Conservation (phyloP, 2,888 invertebrate species). For the Andrena minutula region DNA sequence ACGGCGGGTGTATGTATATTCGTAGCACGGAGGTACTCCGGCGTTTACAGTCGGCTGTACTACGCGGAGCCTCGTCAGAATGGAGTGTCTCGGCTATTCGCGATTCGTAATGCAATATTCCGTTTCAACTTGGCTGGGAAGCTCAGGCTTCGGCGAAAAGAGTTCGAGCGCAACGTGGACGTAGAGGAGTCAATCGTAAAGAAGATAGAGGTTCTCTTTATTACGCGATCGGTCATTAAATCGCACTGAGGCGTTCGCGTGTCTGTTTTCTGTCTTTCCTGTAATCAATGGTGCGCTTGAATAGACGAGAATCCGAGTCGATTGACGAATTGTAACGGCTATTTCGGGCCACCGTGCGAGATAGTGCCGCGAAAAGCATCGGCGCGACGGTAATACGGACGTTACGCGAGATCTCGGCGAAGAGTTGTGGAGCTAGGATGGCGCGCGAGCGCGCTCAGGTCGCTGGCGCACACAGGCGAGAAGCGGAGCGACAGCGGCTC, state of each 20-base stretch:
- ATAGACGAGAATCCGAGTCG: no score
- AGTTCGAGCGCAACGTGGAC: neutral
- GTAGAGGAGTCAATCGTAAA: neutral
- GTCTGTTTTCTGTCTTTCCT: no score
- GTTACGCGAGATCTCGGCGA: constrained; percentile 49
- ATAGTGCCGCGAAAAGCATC: constrained; percentile 38
- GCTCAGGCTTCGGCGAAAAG: neutral
- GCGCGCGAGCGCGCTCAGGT: constrained; percentile 16
- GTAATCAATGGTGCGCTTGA: no score
- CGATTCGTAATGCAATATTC: constrained; percentile 2
- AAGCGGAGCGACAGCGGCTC: constrained; percentile 33
- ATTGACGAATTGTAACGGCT: neutral
- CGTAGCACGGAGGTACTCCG: constrained; percentile 24
- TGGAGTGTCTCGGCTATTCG: neutral
- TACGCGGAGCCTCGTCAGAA: constrained; percentile 17
- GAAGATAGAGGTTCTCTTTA: neutral
- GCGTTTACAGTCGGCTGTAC: constrained; percentile 35
- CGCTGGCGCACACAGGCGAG: constrained; percentile 22
- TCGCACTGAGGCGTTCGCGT: no score
- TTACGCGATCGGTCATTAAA: neutral
- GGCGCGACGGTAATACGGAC: constrained; percentile 41
- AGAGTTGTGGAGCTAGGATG: constrained; percentile 28
- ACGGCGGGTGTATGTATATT: constrained; percentile 24
- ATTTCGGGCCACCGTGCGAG: constrained; percentile 19
- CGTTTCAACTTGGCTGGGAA: neutral